These are phyloP conservation scores for Cydia amplana DNA, from an alignment of 1,140 invertebrate genomes.

Conservation along the genomic window DNA sequence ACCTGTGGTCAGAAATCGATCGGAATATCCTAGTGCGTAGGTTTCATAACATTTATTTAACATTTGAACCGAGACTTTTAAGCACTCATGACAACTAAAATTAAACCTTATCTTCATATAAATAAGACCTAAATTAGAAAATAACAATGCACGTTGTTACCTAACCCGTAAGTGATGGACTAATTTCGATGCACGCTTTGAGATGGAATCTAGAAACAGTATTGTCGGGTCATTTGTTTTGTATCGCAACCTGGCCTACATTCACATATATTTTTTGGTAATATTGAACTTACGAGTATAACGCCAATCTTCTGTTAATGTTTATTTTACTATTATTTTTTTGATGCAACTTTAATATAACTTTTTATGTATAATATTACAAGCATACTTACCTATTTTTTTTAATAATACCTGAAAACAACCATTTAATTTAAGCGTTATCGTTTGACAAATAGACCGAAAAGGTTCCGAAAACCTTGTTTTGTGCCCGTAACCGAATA, in stretches of 20 bases:
- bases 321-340: not conserved
- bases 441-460: too few species aligned
- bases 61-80: not conserved
- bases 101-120: not conserved
- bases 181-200: constrained; percentile 20
- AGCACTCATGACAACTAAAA: not conserved
- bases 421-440: too few species aligned
- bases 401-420: too few species aligned
- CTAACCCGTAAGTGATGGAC: constrained; percentile 21
- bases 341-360: too few species aligned
- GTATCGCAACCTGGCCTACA: constrained; percentile 9
- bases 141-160: not conserved
- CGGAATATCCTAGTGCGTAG: constrained; percentile 9
- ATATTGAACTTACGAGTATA: not conserved
- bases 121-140: not conserved
- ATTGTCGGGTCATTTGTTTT: not conserved
- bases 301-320: not conserved
- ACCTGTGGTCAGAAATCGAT: not conserved
- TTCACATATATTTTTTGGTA: not conserved
- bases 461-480: too few species aligned
- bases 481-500: too few species aligned
- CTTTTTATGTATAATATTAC: too few species aligned
- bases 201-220: constrained; percentile 21
- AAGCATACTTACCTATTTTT: too few species aligned
- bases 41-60: constrained; percentile 14